Conservation (phyloP, 2,113 vertebrate genomes). For the Scophthalmus maximus region DNA sequence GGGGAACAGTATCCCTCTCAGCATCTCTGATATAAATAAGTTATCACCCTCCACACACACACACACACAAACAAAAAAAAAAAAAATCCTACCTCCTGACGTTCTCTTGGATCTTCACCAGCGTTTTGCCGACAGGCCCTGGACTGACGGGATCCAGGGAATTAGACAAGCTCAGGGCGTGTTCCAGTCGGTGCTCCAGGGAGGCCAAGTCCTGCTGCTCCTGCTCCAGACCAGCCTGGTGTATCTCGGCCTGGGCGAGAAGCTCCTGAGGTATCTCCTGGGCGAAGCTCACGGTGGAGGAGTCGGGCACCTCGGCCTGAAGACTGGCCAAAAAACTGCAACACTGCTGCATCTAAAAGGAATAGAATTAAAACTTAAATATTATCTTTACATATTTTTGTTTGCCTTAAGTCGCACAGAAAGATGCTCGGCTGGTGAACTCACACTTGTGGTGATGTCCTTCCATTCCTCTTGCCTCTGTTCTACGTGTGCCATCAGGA, state of each 20-base stretch:
- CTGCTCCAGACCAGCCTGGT: slow-evolving; percentile 81
- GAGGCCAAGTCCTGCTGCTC: slow-evolving; percentile 84
- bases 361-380: neutral
- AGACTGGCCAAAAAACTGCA: slow-evolving; percentile 86
- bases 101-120: slow-evolving; percentile 85
- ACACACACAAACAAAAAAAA: neutral
- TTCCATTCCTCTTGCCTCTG: slow-evolving; percentile 89
- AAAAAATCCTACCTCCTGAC: slow-evolving; percentile 83
- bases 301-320: slow-evolving; percentile 86
- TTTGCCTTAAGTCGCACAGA: neutral
- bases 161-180: slow-evolving; percentile 72
- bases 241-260: slow-evolving; percentile 73
- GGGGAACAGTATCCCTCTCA: slow-evolving; percentile 14
- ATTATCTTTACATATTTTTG: neutral
- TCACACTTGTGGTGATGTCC: slow-evolving; percentile 87
- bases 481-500: slow-evolving; percentile 82
- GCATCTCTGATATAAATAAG: slow-evolving; percentile 14
- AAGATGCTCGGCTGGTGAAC: slow-evolving; percentile 35
- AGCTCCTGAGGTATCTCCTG: slow-evolving; percentile 82
- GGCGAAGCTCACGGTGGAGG: slow-evolving; percentile 75
- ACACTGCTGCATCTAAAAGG: slow-evolving; percentile 87
- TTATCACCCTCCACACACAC: neutral
- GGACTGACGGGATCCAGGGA: slow-evolving; percentile 35
- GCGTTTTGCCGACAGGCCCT: slow-evolving; percentile 77
- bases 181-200: slow-evolving; percentile 81